Evolutionary conservation across 2,888 invertebrate species (phyloP), one percentile per base, ranked within the genome.

Genomic region (Harpalus rubripes): DNA sequence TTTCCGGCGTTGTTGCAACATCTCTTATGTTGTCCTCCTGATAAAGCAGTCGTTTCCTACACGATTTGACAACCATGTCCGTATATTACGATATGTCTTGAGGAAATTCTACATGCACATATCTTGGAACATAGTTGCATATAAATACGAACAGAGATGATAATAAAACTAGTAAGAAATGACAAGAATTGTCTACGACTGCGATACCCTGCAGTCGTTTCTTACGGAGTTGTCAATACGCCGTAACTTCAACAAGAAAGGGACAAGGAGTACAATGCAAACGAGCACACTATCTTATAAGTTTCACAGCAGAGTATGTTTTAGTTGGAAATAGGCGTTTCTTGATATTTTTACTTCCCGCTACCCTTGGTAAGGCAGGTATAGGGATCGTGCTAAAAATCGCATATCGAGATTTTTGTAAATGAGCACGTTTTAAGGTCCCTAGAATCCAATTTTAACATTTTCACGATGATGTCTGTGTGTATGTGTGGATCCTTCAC

Each of bases 121-220:
- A 18, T 74, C 12, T 12, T 15, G 7, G 3, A 1, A 16, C 18
- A 44, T n/a, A 74, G 44, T 52, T 22, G 44, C 74, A 44, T 74
- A 74, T 74, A 74, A 74, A 74, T 74, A 44, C 56, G 26, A 18
- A 16, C 56, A 18, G 63, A 22, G 74, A 41, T 22, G 74, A 74
- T 74, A 74, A 74, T 74, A 74, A 74, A 74, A 74, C 74, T 74
- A 74, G 39, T 74, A 41, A n/a, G 52, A 74, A 18, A 44, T 56
- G 44, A 39, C 74, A 52, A 56, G 52, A 74, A 74, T 74, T 74
- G 74, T 74, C 52, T 52, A 18, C 32, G 10, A 32, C 32, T 32
- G 74, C n/a, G 52, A 72, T 72, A 16, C 63, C n/a, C 41, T 26
- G 26, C 68, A 68, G 18, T 8, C 44, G 22, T 74, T 74, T 74